Percentiles rank a stretch among this genome's conserved stretches.
These are phyloP conservation scores for Planiliza haematocheilus DNA, from an alignment of 2,113 vertebrate genomes.

Conservation along the genomic window DNA sequence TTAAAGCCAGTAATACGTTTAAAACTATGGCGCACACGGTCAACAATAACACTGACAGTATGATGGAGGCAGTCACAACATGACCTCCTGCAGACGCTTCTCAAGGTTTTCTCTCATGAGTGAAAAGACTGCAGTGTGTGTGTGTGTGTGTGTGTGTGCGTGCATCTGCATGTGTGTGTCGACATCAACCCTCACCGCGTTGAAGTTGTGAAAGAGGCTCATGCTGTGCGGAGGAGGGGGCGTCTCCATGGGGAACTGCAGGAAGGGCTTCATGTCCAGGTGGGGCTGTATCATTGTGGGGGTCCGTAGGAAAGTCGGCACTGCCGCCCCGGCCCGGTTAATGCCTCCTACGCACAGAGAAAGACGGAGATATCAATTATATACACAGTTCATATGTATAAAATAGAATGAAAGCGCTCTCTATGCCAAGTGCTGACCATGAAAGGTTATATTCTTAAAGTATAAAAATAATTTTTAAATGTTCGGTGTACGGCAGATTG, in stretches of 20 bases:
- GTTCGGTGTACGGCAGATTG: background rate
- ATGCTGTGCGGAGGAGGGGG: slow-evolving; percentile 81
- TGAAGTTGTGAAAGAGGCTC: slow-evolving; percentile 87
- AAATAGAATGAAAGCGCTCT: background rate
- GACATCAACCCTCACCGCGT: slow-evolving; percentile 74
- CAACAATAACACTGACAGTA: background rate
- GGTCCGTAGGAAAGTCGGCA: slow-evolving; percentile 85
- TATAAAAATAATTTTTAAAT: too few relatives aligned
- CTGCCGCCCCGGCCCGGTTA: slow-evolving; percentile 80
- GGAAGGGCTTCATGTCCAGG: slow-evolving; percentile 86
- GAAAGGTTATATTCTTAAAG: too few relatives aligned
- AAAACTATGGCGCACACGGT: background rate
- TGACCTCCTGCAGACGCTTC: background rate
- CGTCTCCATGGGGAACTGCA: slow-evolving; percentile 85
- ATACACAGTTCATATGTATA: too few relatives aligned
- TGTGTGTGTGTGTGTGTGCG: slow-evolving; percentile 1
- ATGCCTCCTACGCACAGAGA: slow-evolving; percentile 80
- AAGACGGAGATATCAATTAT: background rate
- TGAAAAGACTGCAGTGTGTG: slow-evolving; percentile 17
- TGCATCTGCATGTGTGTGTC: too few relatives aligned
- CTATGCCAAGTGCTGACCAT: too few relatives aligned
- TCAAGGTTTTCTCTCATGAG: background rate
- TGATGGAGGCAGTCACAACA: background rate
- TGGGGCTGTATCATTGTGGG: slow-evolving; percentile 83
- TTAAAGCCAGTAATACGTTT: slow-evolving; percentile 7